These are phyloP conservation scores for Pelodytes ibericus DNA, from an alignment of 2,797 vertebrate species.

Conservation along the genomic window DNA sequence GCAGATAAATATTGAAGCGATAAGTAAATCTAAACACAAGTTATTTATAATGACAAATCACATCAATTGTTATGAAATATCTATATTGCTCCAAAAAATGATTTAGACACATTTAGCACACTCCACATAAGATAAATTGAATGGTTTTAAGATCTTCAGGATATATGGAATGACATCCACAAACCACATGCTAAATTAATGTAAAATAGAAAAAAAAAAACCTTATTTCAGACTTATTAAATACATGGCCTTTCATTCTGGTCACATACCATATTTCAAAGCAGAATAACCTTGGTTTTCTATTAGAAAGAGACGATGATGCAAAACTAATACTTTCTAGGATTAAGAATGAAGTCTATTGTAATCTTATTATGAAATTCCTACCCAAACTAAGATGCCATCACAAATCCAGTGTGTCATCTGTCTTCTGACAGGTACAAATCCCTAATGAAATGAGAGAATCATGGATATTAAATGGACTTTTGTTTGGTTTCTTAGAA, in stretches of 20 bases:
- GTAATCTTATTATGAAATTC: conserved; percentile 44
- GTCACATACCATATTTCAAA: background rate
- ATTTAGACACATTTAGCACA: too few species aligned
- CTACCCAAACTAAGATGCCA: conserved; percentile 22
- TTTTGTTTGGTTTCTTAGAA: conserved; percentile 3
- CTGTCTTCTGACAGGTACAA: conserved; percentile 25
- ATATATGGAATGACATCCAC: too few species aligned
- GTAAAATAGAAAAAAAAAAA: too few species aligned
- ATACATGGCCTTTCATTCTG: background rate
- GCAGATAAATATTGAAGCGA: too few species aligned
- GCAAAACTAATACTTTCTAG: conserved; percentile 35
- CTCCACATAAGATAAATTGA: too few species aligned
- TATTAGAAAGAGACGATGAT: conserved; percentile 24
- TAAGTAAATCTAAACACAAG: too few species aligned
- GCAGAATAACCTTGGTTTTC: conserved; percentile 16
- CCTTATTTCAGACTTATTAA: background rate
- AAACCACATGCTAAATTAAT: too few species aligned
- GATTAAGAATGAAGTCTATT: conserved; percentile 31
- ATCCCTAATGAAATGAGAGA: conserved; percentile 28
- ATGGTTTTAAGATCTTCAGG: too few species aligned
- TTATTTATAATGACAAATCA: too few species aligned
- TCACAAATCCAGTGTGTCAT: conserved; percentile 24
- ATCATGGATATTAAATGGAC: conserved; percentile 27
- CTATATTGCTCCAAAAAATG: too few species aligned
- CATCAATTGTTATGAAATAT: too few species aligned